Percentiles rank a stretch among this genome's conserved stretches.
Evolutionary conservation across 2,797 vertebrate genomes (phyloP).

Genomic region (Forpus xanthops): DNA sequence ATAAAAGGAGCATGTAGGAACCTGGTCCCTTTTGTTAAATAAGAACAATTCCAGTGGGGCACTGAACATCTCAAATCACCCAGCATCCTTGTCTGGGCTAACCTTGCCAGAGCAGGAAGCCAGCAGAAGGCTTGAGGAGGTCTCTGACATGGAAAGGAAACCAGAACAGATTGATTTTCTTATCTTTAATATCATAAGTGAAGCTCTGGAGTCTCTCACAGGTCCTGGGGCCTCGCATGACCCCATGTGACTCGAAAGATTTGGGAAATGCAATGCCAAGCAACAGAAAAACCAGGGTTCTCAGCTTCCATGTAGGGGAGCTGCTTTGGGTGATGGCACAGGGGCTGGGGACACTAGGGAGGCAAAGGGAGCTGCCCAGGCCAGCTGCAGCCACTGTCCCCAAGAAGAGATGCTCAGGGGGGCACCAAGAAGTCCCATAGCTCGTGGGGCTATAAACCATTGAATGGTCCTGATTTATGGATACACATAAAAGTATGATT

Average conservation of each 20-base stretch:
- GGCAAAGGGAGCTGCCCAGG: neutral
- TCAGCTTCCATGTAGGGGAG: accelerated
- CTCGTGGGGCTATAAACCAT: neutral
- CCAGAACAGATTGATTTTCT: neutral
- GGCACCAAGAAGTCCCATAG: too few species aligned
- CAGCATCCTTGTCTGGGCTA: neutral
- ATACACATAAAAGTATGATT: accelerated
- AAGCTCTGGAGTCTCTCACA: neutral
- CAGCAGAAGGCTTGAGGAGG: neutral
- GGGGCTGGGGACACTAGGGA: neutral
- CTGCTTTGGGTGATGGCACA: neutral
- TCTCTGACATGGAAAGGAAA: neutral
- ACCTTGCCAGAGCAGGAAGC: neutral
- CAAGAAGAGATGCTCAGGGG: neutral
- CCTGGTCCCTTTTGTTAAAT: neutral
- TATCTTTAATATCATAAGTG: neutral
- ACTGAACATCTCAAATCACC: neutral
- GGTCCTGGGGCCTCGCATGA: neutral
- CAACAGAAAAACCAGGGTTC: neutral
- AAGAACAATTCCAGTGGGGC: neutral
- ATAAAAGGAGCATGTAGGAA: neutral
- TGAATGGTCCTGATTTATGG: neutral
- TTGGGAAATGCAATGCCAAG: accelerated
- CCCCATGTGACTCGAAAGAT: neutral
- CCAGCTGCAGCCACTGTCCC: neutral